A percentile compares a stretch with the other conserved stretches of the same genome.
Conservation (phyloP, 1,140 invertebrate species). For the Monochamus saltuarius region DNA sequence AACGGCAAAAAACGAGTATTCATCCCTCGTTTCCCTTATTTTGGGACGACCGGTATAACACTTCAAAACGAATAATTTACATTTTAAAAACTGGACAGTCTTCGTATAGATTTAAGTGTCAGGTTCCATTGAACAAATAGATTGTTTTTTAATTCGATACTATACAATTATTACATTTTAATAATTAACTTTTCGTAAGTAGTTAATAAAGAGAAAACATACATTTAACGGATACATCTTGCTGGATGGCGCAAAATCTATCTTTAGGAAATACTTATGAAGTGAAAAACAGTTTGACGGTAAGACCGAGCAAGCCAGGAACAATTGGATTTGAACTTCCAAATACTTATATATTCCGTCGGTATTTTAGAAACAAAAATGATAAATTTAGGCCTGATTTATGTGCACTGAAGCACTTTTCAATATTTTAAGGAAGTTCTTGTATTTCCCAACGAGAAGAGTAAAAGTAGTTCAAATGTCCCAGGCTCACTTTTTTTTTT, state of each 20-base stretch:
- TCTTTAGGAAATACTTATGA: neutral
- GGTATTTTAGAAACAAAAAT: too few relatives aligned
- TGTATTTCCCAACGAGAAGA: too few relatives aligned
- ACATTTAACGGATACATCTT: neutral
- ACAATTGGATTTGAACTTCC: neutral
- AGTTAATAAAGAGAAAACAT: neutral
- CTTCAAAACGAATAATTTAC: neutral
- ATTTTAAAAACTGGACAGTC: conserved; percentile 25
- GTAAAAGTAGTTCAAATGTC: too few relatives aligned
- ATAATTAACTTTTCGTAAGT: conserved; percentile 8
- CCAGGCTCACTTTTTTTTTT: too few relatives aligned
- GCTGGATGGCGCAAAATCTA: neutral
- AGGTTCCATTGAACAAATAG: conserved; percentile 9
- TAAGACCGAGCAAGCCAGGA: neutral
- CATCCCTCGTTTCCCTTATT: neutral
- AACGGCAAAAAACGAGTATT: neutral
- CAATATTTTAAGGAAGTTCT: too few relatives aligned
- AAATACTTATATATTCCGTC: too few relatives aligned
- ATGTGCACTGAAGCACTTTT: too few relatives aligned
- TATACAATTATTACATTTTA: neutral
- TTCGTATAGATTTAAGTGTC: conserved; percentile 16
- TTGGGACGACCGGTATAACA: too few relatives aligned
- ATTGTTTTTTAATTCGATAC: neutral
- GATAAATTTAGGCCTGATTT: too few relatives aligned
- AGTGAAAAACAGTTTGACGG: neutral